phyloP scores from a whole-genome alignment of 2,797 vertebrate genomes.

The Parambassis ranga region DNA sequence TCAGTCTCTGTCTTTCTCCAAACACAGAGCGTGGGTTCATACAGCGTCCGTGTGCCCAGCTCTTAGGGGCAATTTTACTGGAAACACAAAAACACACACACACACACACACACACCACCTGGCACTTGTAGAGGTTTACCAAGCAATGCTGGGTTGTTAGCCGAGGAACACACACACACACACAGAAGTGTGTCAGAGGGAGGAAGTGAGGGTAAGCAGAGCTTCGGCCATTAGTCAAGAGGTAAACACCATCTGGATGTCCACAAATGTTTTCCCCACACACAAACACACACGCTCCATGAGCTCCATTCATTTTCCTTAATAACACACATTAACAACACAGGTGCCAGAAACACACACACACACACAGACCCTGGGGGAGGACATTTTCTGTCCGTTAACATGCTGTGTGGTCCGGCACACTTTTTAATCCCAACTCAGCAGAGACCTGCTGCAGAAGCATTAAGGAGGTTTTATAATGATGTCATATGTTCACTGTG shows the following conservation, averaged over 20 bases:
- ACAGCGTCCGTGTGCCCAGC: neutral
- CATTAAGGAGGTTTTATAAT: neutral
- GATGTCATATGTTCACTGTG: too few species aligned
- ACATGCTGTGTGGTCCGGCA: neutral
- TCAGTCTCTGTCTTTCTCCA: neutral
- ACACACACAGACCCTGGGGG: neutral
- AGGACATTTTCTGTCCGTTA: neutral
- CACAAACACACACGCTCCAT: neutral
- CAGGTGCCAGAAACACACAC: neutral
- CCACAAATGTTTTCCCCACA: constrained; percentile 33
- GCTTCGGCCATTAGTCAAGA: constrained; percentile 40
- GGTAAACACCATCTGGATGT: constrained; percentile 75
- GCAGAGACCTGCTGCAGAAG: neutral
- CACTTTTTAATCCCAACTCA: neutral
- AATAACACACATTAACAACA: neutral
- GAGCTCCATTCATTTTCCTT: constrained; percentile 11
- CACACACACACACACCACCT: neutral
- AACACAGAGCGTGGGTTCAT: neutral
- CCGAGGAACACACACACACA: neutral
- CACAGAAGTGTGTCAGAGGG: constrained; percentile 14
- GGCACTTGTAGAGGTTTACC: constrained; percentile 13
- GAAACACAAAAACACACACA: neutral
- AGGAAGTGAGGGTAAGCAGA: neutral
- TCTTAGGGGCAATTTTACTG: neutral
- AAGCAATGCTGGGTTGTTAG: neutral